Evolutionary conservation across 2,797 vertebrate genomes (phyloP), one percentile per base, ranked within the genome.

Genomic region (Ptychobarbus kaznakovi): DNA sequence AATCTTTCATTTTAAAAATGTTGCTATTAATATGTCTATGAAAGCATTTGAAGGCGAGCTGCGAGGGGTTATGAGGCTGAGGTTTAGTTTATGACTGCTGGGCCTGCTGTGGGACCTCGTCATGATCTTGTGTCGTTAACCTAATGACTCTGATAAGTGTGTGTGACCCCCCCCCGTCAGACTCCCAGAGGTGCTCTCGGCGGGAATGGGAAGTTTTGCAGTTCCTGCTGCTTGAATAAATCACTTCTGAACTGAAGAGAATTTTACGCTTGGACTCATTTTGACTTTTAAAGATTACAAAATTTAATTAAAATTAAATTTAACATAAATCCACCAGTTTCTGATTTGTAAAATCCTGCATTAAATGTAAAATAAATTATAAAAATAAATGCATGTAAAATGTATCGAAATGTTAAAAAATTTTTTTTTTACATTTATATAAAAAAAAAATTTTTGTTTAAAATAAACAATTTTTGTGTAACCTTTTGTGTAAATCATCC

Each of bases 31-130:
- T 81, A 10, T 13, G 40, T 0, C 15, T 20, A 7, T 68, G 9
- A 68, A 49, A 72, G 1, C 10, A 1, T 25, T 11, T 15, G 18
- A 81, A 42, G 49, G n/a, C 9, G 12, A 28, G 13, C 63, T 53
- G 63, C n/a, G 79, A 25, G 44, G 46, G 68, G 42, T 18, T 81
- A 20, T 69, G 42, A 86, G 81, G 18, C 78, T 79, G 82, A 78
- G 40, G 78, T 46, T 32, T 86, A 86, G 86, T 92, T 91, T 90
- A 89, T 86, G 78, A 92, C 92, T 87, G 91, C 89, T 76, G 85
- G 80, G 86, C 93, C 92, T 93, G 86, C 25, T 5, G 53, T 56
- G 12, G 61, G 61, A 32, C 25, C 35, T 56, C 32, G 0, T 72
- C 13, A 20, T 58, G 49, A 42, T 77, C 22, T 44, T 65, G 49